phyloP scores from a whole-genome alignment of 2,113 vertebrate genomes.

The Petroica traversi region DNA sequence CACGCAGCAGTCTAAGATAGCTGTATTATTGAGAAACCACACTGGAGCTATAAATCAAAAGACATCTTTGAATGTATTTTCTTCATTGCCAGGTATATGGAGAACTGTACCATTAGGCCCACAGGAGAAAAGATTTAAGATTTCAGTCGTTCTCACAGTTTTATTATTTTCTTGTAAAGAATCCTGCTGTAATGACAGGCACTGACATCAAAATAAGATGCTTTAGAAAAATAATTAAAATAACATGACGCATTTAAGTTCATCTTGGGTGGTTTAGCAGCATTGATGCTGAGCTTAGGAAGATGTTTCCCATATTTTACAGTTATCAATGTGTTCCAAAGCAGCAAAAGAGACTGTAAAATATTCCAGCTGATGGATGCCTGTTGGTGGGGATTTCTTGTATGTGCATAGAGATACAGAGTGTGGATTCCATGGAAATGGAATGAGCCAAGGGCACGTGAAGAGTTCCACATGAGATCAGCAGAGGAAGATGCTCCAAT shows the following conservation, averaged over 20 bases:
- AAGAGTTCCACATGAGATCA: neutral
- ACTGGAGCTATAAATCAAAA: conserved; percentile 43
- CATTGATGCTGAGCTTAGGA: neutral
- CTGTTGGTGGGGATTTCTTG: neutral
- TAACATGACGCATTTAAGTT: neutral
- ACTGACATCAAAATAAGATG: neutral
- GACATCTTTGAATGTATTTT: conserved; percentile 15
- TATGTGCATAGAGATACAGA: neutral
- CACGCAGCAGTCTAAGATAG: neutral
- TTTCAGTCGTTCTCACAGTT: neutral
- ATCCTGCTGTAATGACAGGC: neutral
- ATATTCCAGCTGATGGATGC: neutral
- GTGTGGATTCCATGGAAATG: neutral
- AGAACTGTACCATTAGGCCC: conserved; percentile 7
- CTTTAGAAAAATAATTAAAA: conserved; percentile 16
- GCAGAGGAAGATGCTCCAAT: neutral
- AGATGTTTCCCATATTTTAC: neutral
- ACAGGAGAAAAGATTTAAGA: neutral
- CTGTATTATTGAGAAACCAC: conserved; percentile 36
- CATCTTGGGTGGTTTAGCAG: conserved; percentile 1
- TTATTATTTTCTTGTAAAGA: neutral
- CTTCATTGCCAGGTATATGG: neutral
- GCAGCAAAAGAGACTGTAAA: neutral
- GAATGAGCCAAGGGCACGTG: neutral
- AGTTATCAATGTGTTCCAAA: neutral